A percentile compares a stretch with the other conserved stretches of the same genome.
phyloP scores from a whole-genome alignment of 2,797 vertebrate genomes.

The Leptoclinus maculatus region DNA sequence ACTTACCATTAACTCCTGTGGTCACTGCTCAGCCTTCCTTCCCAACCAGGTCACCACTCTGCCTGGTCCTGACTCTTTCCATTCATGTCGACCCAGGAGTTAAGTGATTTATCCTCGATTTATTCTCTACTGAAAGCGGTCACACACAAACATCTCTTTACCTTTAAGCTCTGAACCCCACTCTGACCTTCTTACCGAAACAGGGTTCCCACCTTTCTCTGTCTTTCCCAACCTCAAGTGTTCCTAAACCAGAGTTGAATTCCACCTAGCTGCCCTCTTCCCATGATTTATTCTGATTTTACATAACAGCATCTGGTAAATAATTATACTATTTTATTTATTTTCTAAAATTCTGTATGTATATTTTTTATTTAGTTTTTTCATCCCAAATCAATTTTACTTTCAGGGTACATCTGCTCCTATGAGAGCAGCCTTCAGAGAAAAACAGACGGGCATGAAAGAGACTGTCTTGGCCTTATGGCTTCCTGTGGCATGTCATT shows the following conservation, averaged over 20 bases:
- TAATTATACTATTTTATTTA: not conserved
- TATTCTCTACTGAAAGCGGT: not conserved
- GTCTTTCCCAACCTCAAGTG: not conserved
- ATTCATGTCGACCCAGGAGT: not conserved
- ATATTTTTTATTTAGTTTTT: not conserved
- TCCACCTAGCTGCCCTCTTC: not conserved
- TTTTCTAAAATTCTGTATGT: not conserved
- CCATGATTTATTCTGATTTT: not conserved
- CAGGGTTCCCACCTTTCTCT: not conserved
- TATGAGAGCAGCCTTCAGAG: constrained; percentile 51
- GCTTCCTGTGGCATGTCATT: constrained; percentile 78
- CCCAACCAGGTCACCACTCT: not conserved
- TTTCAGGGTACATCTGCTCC: constrained; percentile 29
- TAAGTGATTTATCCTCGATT: not conserved
- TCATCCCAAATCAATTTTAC: constrained; percentile 9
- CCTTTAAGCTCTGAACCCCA: not conserved
- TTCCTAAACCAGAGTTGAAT: not conserved
- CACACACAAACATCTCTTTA: not conserved
- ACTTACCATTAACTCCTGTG: not conserved
- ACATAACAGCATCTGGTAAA: not conserved
- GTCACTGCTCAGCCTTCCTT: not conserved
- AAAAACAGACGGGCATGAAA: constrained; percentile 66
- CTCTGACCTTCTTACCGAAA: not conserved
- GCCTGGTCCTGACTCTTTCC: not conserved
- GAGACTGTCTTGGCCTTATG: constrained; percentile 75